These are phyloP conservation scores for Thysanoteuthis rhombus DNA, from an alignment of 2,888 invertebrate species.

Conservation along the genomic window DNA sequence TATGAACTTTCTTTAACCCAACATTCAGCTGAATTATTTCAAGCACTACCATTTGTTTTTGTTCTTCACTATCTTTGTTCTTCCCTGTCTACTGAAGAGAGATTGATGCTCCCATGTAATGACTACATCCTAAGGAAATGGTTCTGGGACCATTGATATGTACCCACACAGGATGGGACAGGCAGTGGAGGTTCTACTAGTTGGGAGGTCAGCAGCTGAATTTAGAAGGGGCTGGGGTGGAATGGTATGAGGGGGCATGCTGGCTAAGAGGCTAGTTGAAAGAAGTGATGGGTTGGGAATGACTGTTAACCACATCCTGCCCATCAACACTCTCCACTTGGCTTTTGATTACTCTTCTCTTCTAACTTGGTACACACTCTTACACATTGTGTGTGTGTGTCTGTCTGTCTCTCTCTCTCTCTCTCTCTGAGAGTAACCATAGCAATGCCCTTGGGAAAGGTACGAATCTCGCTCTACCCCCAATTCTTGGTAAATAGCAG, in stretches of 20 bases:
- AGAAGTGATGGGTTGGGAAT: background rate
- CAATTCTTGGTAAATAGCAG: no score
- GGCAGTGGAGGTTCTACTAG: background rate
- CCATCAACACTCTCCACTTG: background rate
- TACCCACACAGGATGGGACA: no score
- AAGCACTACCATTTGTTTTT: background rate
- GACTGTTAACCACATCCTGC: background rate
- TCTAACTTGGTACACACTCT: background rate
- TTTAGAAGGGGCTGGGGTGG: no score
- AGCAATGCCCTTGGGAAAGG: no score
- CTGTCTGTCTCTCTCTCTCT: background rate
- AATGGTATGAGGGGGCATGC: no score
- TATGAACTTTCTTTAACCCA: background rate
- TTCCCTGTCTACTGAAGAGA: background rate
- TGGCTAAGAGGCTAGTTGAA: background rate
- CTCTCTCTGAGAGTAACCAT: no score
- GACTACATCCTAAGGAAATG: background rate
- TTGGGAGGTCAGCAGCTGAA: conserved; percentile 12
- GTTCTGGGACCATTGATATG: background rate
- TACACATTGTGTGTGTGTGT: no score
- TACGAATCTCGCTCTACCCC: no score
- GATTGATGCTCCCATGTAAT: background rate
- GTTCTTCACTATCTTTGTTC: background rate
- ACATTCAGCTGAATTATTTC: background rate
- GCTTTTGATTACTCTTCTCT: background rate